Percentiles rank a stretch among this genome's conserved stretches.
These are phyloP conservation scores for Agonopterix heracliana DNA, from an alignment of 2,888 invertebrate genomes.

Conservation along the genomic window DNA sequence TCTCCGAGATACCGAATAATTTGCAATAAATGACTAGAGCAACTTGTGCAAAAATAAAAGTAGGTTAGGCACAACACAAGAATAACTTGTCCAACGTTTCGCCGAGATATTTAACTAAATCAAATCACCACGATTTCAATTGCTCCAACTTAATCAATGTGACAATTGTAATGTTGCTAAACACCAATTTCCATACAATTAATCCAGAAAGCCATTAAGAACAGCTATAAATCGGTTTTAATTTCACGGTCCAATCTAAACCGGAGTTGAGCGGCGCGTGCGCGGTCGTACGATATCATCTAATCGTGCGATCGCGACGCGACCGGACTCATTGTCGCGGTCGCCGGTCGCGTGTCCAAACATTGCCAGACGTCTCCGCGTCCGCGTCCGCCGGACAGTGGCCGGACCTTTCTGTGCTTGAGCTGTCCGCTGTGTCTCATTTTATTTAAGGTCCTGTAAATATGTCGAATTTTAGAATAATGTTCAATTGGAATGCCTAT, in stretches of 20 bases:
- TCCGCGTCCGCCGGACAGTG: background rate
- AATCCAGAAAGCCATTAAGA: slow-evolving; percentile 39
- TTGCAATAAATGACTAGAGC: too few relatives aligned
- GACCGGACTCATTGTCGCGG: slow-evolving; percentile 47
- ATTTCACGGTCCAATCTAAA: slow-evolving; percentile 48
- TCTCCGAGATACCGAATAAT: too few relatives aligned
- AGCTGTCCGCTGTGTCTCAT: background rate
- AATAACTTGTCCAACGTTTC: background rate
- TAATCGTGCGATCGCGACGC: slow-evolving; percentile 53
- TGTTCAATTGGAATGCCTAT: too few relatives aligned
- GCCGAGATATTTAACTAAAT: slow-evolving; percentile 2
- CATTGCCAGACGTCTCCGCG: slow-evolving; percentile 31
- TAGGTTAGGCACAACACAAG: background rate
- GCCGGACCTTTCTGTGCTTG: background rate
- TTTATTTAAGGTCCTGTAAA: background rate
- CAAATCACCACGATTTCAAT: slow-evolving; percentile 4
- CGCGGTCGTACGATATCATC: slow-evolving; percentile 47
- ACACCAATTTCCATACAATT: slow-evolving; percentile 36
- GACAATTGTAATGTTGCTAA: slow-evolving; percentile 14
- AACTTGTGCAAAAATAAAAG: too few relatives aligned
- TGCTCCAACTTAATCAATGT: slow-evolving; percentile 10
- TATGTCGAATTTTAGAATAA: too few relatives aligned
- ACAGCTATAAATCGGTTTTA: slow-evolving; percentile 49
- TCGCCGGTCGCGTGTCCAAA: slow-evolving; percentile 53
- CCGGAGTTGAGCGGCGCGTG: slow-evolving; percentile 48